A percentile compares a stretch with the other conserved stretches of the same genome.
phyloP scores from a whole-genome alignment of 2,113 vertebrate species.

The human (Homo sapiens) region DNA sequence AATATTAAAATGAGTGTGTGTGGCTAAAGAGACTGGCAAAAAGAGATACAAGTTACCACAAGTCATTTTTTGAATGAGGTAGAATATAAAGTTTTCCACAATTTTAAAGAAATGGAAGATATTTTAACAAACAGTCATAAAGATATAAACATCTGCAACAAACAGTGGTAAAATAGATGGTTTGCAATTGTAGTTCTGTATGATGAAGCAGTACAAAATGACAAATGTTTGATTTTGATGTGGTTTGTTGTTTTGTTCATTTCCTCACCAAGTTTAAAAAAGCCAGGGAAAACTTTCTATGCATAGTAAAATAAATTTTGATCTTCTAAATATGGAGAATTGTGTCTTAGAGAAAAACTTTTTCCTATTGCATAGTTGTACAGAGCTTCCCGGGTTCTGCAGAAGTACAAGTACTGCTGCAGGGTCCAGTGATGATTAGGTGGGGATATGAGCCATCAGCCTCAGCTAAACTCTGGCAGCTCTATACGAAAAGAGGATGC shows the following conservation, averaged over 20 bases:
- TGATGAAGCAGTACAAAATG: background rate
- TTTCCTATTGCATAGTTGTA: background rate
- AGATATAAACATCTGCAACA: background rate
- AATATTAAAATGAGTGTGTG: background rate
- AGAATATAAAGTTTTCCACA: background rate
- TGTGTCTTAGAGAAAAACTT: background rate
- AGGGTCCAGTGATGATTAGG: background rate
- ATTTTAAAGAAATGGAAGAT: background rate
- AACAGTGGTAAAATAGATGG: background rate
- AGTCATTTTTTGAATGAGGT: background rate
- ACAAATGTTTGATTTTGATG: background rate
- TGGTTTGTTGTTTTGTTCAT: background rate
- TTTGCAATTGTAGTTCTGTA: background rate
- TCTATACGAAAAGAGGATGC: background rate
- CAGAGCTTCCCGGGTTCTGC: background rate
- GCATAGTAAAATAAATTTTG: background rate
- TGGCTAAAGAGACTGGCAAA: background rate
- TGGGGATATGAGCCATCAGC: background rate
- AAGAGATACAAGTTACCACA: background rate
- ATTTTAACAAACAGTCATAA: background rate
- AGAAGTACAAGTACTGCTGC: background rate
- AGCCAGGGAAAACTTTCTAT: background rate
- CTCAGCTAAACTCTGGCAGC: background rate
- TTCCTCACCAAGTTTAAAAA: background rate
- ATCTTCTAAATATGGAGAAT: background rate